phyloP scores from a whole-genome alignment of 2,888 invertebrate species.

The Lucinisca nassula region DNA sequence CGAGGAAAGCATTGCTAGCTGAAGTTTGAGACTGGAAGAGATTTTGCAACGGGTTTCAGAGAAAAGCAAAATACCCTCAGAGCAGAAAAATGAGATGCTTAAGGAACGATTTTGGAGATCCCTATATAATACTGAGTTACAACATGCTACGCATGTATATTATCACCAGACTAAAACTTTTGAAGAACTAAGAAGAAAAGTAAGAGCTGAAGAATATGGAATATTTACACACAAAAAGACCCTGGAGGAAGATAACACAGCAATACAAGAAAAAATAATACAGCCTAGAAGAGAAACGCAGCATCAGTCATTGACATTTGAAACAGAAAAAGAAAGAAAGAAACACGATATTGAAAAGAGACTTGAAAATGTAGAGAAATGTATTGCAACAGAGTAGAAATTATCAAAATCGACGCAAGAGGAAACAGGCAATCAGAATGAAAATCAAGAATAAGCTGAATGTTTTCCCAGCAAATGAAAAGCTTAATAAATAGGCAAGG shows the following conservation, averaged over 20 bases:
- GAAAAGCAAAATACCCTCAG: background rate
- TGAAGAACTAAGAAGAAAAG: too few species aligned
- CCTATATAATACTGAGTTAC: background rate
- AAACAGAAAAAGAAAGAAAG: background rate
- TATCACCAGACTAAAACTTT: too few species aligned
- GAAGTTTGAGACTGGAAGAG: too few species aligned
- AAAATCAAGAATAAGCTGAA: background rate
- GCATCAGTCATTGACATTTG: too few species aligned
- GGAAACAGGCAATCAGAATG: background rate
- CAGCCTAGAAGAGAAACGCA: background rate
- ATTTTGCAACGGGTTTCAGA: too few species aligned
- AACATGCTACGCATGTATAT: background rate
- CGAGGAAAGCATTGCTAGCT: too few species aligned
- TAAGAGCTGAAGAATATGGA: too few species aligned
- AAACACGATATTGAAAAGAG: background rate
- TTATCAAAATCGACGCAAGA: background rate
- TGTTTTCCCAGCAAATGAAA: background rate
- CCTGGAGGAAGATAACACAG: background rate
- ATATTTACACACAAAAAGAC: background rate
- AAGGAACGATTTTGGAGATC: background rate
- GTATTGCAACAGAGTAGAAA: background rate
- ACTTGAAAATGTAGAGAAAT: background rate
- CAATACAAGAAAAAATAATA: background rate
- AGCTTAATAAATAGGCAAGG: background rate
- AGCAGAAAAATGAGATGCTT: background rate